A percentile compares a stretch with the other conserved stretches of the same genome.
Evolutionary conservation across 2,888 invertebrate species (phyloP).

Genomic region (Drosophila kambysellisi): DNA sequence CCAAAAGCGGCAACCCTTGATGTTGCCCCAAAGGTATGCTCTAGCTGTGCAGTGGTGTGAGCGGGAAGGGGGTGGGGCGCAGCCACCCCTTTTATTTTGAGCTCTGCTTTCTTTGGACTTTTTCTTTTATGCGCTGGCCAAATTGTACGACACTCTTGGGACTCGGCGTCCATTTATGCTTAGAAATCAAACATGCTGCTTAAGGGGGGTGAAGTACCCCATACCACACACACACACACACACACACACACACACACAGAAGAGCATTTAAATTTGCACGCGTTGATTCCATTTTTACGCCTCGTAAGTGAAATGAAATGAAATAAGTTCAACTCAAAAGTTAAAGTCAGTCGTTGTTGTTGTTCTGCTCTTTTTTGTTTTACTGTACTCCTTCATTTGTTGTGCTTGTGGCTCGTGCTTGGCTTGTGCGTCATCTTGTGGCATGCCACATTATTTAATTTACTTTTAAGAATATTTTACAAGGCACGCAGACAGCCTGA

Average conservation of each 20-base stretch:
- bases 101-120: constrained; percentile 48
- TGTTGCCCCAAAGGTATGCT: constrained; percentile 63
- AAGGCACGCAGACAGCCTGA: constrained; percentile 45
- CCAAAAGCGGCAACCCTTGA: constrained; percentile 54
- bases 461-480: constrained; percentile 73
- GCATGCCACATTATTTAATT: constrained; percentile 81
- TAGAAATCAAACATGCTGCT: constrained; percentile 71
- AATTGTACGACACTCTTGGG: constrained; percentile 77
- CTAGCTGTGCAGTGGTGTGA: background rate
- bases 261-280: constrained; percentile 42
- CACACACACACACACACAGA: constrained; percentile 20
- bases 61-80: background rate
- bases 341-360: background rate
- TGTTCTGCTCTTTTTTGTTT: constrained; percentile 4
- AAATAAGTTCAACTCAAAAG: constrained; percentile 50
- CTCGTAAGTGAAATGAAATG: constrained; percentile 78
- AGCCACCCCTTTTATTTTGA: constrained; percentile 32
- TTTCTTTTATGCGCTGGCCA: constrained; percentile 38
- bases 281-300: constrained; percentile 77
- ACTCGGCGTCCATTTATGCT: constrained; percentile 49
- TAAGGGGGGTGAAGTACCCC: constrained; percentile 56
- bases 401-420: constrained; percentile 7
- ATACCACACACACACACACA: constrained; percentile 39
- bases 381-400: background rate
- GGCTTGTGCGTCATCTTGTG: constrained; percentile 61